phyloP scores from a whole-genome alignment of 2,888 invertebrate genomes.

The Dynastes grantii region DNA sequence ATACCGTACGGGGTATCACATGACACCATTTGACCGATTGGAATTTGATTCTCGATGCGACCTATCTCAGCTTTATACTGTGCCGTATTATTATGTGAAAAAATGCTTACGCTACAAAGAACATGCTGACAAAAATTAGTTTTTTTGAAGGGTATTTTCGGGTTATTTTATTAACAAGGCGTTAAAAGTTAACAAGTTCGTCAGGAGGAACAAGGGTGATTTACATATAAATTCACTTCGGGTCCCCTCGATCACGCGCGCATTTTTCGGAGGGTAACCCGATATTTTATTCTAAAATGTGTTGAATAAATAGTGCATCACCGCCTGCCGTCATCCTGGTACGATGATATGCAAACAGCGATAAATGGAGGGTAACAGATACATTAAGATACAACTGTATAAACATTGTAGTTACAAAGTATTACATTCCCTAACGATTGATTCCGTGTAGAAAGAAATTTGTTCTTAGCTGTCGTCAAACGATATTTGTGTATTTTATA shows the following conservation, averaged over 20 bases:
- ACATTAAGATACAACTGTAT: constrained; percentile 34
- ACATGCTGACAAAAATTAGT: constrained; percentile 32
- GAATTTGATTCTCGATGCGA: constrained; percentile 55
- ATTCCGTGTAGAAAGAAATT: too few relatives aligned
- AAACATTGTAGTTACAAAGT: constrained; percentile 28
- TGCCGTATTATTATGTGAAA: constrained; percentile 37
- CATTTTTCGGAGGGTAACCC: constrained; percentile 38
- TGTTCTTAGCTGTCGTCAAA: too few relatives aligned
- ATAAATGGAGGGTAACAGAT: constrained; percentile 37
- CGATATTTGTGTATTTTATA: too few relatives aligned
- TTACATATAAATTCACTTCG: constrained; percentile 42
- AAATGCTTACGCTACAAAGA: constrained; percentile 34
- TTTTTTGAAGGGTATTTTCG: constrained; percentile 29
- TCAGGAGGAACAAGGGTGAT: constrained; percentile 21
- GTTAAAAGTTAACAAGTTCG: constrained; percentile 50
- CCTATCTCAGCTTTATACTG: constrained; percentile 7
- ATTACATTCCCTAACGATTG: constrained; percentile 15
- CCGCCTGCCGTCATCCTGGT: not conserved
- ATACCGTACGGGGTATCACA: constrained; percentile 54
- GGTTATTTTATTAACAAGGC: constrained; percentile 50
- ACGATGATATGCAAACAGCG: constrained; percentile 32
- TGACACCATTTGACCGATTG: constrained; percentile 59
- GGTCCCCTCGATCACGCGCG: constrained; percentile 22
- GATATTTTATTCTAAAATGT: constrained; percentile 44
- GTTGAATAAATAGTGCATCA: constrained; percentile 36